Conservation (phyloP, 2,888 invertebrate species). For the Dryadula phaetusa region DNA sequence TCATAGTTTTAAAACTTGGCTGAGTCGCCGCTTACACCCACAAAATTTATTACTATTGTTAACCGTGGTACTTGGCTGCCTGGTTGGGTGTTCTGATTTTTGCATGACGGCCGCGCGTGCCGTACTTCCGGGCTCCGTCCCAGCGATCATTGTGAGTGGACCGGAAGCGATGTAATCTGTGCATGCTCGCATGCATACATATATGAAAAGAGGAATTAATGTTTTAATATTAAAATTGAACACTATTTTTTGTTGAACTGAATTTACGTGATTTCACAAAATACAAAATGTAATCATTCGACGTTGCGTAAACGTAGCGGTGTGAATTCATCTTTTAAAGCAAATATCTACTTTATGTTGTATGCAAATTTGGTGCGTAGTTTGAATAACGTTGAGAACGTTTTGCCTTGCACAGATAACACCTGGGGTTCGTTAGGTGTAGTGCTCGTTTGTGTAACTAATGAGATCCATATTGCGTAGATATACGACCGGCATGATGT, state of each 20-base stretch:
- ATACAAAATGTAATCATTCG: not conserved
- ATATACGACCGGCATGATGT: conserved; percentile 28
- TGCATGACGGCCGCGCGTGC: conserved; percentile 73
- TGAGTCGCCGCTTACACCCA: not conserved
- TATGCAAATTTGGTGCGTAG: conserved; percentile 25
- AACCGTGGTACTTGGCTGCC: conserved; percentile 29
- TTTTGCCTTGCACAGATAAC: conserved; percentile 22
- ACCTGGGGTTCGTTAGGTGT: conserved; percentile 37
- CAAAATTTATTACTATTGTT: conserved; percentile 18
- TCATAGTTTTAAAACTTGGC: not conserved
- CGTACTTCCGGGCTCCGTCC: conserved; percentile 62
- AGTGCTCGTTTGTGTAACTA: conserved; percentile 42
- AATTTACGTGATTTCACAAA: conserved; percentile 8
- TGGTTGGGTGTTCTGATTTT: conserved; percentile 48
- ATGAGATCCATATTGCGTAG: conserved; percentile 43
- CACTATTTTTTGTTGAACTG: not conserved
- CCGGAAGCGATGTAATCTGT: conserved; percentile 75
- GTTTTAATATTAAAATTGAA: not conserved
- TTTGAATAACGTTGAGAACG: conserved; percentile 10
- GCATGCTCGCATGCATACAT: conserved; percentile 30
- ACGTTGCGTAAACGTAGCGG: not conserved
- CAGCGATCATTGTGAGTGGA: conserved; percentile 57
- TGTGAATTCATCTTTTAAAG: not conserved
- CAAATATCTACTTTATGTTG: not conserved
- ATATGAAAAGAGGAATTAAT: conserved; percentile 31